Percentiles rank a stretch among this genome's conserved stretches.
Conservation (phyloP, 2,888 invertebrate species). For the Cephus runcator region DNA sequence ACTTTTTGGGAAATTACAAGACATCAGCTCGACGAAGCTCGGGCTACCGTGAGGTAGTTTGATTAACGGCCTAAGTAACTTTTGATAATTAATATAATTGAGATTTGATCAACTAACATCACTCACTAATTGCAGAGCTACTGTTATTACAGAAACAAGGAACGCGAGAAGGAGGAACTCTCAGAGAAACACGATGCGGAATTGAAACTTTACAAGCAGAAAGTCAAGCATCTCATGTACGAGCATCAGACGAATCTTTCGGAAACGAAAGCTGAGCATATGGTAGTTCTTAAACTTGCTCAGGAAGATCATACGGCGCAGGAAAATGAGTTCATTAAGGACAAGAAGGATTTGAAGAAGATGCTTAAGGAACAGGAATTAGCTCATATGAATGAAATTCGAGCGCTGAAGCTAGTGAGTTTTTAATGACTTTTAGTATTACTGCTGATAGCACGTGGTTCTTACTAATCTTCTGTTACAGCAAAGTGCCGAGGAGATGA, state of each 20-base stretch:
- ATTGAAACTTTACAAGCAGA: conserved; percentile 89
- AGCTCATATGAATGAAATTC: conserved; percentile 78
- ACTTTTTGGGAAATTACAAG: conserved; percentile 97
- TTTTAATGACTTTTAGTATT: neutral
- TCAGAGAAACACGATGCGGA: conserved; percentile 89
- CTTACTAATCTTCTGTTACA: conserved; percentile 28
- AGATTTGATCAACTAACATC: neutral
- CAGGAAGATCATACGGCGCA: conserved; percentile 84
- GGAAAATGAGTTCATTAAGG: conserved; percentile 80
- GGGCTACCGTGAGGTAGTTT: conserved; percentile 73
- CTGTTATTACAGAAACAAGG: conserved; percentile 74
- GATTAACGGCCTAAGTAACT: neutral
- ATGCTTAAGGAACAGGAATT: conserved; percentile 77
- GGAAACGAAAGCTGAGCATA: conserved; percentile 84
- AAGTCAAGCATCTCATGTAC: conserved; percentile 91
- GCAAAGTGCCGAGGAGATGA: conserved; percentile 65
- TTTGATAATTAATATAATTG: neutral
- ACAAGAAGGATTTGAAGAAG: conserved; percentile 76
- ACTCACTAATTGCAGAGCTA: neutral
- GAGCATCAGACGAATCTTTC: conserved; percentile 89
- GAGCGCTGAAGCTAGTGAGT: conserved; percentile 75
- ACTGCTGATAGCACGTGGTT: neutral
- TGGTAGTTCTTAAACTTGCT: conserved; percentile 83
- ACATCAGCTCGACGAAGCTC: conserved; percentile 86
- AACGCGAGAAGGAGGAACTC: conserved; percentile 88